Evolutionary conservation across 2,888 invertebrate genomes (phyloP).

Genomic region (Napeogenes inachia): DNA sequence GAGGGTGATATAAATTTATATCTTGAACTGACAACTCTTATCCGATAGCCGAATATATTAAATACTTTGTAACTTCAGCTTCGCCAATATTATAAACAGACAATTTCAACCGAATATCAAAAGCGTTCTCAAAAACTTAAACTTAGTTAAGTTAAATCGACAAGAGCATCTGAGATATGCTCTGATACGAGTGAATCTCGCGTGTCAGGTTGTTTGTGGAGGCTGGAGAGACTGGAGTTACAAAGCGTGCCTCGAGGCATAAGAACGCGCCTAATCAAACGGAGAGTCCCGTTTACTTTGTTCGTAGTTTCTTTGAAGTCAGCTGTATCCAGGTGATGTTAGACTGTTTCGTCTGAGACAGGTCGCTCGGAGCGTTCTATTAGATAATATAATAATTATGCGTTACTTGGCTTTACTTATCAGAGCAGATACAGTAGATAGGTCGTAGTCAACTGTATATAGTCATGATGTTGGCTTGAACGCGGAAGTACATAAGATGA

Average conservation of each 20-base stretch:
- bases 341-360: slow-evolving; percentile 23
- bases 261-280: slow-evolving; percentile 74
- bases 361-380: slow-evolving; percentile 19
- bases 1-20: slow-evolving; percentile 27
- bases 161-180: slow-evolving; percentile 36
- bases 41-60: slow-evolving; percentile 13
- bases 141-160: slow-evolving; percentile 45
- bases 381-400: not conserved
- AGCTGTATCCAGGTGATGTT: slow-evolving; percentile 23
- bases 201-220: slow-evolving; percentile 25
- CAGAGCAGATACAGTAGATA: too few relatives aligned
- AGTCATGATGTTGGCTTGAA: not conserved
- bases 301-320: slow-evolving; percentile 70
- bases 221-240: slow-evolving; percentile 54
- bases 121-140: not conserved
- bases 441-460: not conserved
- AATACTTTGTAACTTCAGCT: not conserved
- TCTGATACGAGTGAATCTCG: slow-evolving; percentile 16
- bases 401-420: too few relatives aligned
- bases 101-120: not conserved
- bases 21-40: slow-evolving; percentile 22
- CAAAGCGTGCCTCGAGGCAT: slow-evolving; percentile 67
- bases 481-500: slow-evolving; percentile 4
- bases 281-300: slow-evolving; percentile 67
- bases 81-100: too few relatives aligned